Base-by-base conservation (phyloP, 1,140 invertebrate species). In the Octopus bimaculoides region DNA sequence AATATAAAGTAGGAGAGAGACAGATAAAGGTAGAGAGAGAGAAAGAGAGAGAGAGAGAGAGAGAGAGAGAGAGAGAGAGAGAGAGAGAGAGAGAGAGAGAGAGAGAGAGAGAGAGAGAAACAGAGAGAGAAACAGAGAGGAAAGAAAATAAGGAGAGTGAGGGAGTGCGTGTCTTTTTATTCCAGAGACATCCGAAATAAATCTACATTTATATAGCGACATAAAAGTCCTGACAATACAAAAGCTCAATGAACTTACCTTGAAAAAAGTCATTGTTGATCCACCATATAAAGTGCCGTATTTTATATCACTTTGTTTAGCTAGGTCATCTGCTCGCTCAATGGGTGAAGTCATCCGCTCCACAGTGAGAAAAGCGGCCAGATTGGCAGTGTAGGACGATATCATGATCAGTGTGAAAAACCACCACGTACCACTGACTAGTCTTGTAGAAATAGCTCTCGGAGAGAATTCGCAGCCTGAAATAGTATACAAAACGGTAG, bases 401-500 rank as follows among this genome's bases (percentile, higher is more conserved):
- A 99, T 97, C 75, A 98, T 92, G 85, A 99, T 98, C n/a, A 99
- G 92, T 0, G 97, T 98, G 89, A 98, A 99, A 90, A 99, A 98
- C 97, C 97, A 99, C 97, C 97, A 99, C 0, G 97, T 96, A 69
- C 95, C 95, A 9, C 97, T 96, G 0, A 98, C 97, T 83, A 99
- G 97, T 52, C 86, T 82, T 10, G 85, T 85, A 55, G 87, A 87
- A 14, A 82, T 80, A 12, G 85, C 89, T 52, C 86, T 79, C 0
- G 89, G 89, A 17, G 88, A 86, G 4, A 90, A 87, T 56, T 91
- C 90, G 78, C 87, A 90, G 75, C 89, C 90, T 90, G 75, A 1
- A 79, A 79, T 87, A 98, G 41, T 6, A 20, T 14, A 71, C 17
- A 71, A 14, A 9, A 6, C 66, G 26, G 14, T 20, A 17, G 17